Conservation (phyloP, 2,113 vertebrate genomes). For the Thunnus maccoyii region DNA sequence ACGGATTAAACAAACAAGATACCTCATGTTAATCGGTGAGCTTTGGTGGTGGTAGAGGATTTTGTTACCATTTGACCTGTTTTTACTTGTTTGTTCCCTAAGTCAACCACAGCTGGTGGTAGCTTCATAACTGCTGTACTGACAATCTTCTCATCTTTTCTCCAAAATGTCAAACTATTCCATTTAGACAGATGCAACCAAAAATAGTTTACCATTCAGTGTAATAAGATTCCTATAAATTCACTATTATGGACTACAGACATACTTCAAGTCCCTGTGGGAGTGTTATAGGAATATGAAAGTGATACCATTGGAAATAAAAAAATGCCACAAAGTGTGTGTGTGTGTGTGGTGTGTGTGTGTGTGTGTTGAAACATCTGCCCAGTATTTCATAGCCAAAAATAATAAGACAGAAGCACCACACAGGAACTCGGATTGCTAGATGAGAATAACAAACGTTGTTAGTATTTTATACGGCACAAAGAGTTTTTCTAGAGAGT, state of each 20-base stretch:
- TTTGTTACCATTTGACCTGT: no score
- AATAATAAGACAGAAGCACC: conserved; percentile 49
- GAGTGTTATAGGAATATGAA: conserved; percentile 16
- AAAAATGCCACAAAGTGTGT: conserved; percentile 27
- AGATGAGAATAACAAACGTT: conserved; percentile 64
- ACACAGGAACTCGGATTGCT: conserved; percentile 54
- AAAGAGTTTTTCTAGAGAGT: conserved; percentile 40
- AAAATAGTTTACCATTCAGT: not conserved
- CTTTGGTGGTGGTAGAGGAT: no score
- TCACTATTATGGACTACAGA: conserved; percentile 10
- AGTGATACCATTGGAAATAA: not conserved
- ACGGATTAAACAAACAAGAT: no score
- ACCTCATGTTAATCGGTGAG: no score
- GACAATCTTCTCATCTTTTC: no score
- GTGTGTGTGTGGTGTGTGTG: conserved; percentile 7
- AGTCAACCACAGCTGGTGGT: no score
- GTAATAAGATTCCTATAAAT: conserved; percentile 3
- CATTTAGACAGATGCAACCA: not conserved
- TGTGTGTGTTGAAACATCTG: conserved; percentile 61
- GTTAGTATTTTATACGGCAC: conserved; percentile 42
- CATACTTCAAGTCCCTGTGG: not conserved
- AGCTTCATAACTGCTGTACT: no score
- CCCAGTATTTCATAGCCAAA: conserved; percentile 50
- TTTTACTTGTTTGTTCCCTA: no score
- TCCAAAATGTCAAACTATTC: conserved; percentile 2